phyloP scores from a whole-genome alignment of 2,113 vertebrate species.

The Nothoprocta perdicaria region DNA sequence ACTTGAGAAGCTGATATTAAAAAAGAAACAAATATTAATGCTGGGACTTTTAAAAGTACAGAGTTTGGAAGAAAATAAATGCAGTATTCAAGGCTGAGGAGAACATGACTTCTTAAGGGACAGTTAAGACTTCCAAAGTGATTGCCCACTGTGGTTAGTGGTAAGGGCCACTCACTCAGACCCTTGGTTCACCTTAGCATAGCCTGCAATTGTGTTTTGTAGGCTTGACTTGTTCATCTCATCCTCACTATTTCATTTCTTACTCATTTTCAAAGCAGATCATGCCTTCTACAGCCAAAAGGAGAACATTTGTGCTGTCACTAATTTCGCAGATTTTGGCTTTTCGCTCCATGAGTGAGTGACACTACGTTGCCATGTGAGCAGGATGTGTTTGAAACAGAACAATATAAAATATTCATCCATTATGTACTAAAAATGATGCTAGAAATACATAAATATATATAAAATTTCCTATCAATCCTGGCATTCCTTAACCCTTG shows the following conservation, averaged over 20 bases:
- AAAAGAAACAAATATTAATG: not conserved
- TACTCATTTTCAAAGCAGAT: not conserved
- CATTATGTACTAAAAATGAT: not conserved
- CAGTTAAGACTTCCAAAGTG: not conserved
- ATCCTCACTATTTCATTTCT: not conserved
- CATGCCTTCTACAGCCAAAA: not conserved
- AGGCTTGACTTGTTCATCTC: not conserved
- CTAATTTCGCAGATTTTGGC: not conserved
- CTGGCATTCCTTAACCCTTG: not conserved
- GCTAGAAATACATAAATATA: too few relatives aligned
- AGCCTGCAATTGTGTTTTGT: fast-evolving
- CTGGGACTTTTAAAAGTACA: not conserved
- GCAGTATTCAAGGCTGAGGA: not conserved
- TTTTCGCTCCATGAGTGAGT: not conserved
- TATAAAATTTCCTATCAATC: not conserved
- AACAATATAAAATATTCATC: not conserved
- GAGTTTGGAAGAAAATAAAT: not conserved
- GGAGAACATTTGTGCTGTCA: not conserved
- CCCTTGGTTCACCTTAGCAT: not conserved
- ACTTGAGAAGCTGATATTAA: not conserved
- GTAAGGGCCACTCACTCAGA: not conserved
- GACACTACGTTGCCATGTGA: not conserved
- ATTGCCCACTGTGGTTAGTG: not conserved
- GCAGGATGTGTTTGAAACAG: not conserved
- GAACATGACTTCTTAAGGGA: not conserved